Base-by-base conservation (phyloP, 1,140 invertebrate genomes). In the Galendromus occidentalis region DNA sequence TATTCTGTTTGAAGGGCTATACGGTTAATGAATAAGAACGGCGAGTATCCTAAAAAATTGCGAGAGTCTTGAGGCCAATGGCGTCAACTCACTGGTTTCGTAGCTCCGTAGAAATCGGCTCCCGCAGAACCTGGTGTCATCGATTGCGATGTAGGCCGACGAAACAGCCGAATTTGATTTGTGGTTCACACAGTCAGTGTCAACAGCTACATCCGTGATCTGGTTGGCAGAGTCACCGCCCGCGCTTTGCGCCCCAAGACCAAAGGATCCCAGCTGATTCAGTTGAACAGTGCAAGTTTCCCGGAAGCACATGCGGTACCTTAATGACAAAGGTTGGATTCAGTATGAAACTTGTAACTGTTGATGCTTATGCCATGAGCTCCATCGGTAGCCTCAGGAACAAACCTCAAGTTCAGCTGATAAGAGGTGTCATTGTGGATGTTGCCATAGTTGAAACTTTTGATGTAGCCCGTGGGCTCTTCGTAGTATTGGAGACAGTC, bases 251-350 rank as follows among this genome's bases (percentile, higher is more conserved):
- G 9, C 33, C 17, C 51, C 22, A 25, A 59, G 33, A 5, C 33
- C 51, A 22, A 59, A 59, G 1, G 51, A 22, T 29, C 51, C 51
- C 14, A 22, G 4, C 25, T 59, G 51, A 22, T 17, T 14, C 33
- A 59, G 33, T 9, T 59, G 51, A 5, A 22, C 6, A 1, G 25
- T 17, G 51, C 51, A 59, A 1, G 51, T 14, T 33, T 59, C 51
- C 25, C 51, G 51, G 51, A 59, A 59, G 9, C 51, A 59, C 51
- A 59, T 59, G 12, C 14, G 33, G 9, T 59, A 59, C 51, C 51
- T 59, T 25, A n/a, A n/a, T n/a, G n/a, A n/a, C n/a, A n/a, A n/a
- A n/a, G n/a, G n/a, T n/a, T n/a, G n/a, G n/a, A n/a, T n/a, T n/a
- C n/a, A n/a, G n/a, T n/a, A n/a, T n/a, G n/a, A n/a, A n/a, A n/a